These are phyloP conservation scores for Halcyon leucocephala DNA, from an alignment of 2,797 vertebrate species.

Conservation along the genomic window DNA sequence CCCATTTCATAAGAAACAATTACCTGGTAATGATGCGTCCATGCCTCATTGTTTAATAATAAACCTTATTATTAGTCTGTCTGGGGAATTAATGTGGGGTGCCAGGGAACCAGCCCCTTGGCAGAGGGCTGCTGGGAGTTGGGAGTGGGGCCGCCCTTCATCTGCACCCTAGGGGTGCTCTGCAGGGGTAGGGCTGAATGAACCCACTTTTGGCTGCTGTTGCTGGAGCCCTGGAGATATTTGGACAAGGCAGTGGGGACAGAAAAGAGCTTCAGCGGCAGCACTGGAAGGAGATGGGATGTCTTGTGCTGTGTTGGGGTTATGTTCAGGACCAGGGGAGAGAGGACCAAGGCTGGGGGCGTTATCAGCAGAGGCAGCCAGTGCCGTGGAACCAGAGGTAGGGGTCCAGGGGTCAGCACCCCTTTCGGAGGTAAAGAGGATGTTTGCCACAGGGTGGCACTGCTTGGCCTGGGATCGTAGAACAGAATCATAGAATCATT, in stretches of 20 bases:
- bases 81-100: background rate
- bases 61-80: background rate
- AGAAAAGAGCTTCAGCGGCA: background rate
- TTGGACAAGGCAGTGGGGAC: background rate
- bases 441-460: conserved; percentile 27
- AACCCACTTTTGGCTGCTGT: background rate
- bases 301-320: background rate
- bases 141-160: background rate
- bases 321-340: background rate
- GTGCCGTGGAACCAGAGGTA: background rate
- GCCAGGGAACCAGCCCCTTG: background rate
- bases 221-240: background rate
- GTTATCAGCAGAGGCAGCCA: background rate
- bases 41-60: background rate
- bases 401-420: background rate
- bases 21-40: background rate
- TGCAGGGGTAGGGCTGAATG: background rate
- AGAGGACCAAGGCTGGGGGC: no score
- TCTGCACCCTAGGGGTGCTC: rapidly evolving
- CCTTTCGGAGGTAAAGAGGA: rapidly evolving
- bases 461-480: background rate
- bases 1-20: background rate
- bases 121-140: background rate
- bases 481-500: no score
- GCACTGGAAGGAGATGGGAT: background rate